A percentile compares a stretch with the other conserved stretches of the same genome.
Evolutionary conservation across 2,797 vertebrate genomes (phyloP).

Genomic region (Sebastes cheni): DNA sequence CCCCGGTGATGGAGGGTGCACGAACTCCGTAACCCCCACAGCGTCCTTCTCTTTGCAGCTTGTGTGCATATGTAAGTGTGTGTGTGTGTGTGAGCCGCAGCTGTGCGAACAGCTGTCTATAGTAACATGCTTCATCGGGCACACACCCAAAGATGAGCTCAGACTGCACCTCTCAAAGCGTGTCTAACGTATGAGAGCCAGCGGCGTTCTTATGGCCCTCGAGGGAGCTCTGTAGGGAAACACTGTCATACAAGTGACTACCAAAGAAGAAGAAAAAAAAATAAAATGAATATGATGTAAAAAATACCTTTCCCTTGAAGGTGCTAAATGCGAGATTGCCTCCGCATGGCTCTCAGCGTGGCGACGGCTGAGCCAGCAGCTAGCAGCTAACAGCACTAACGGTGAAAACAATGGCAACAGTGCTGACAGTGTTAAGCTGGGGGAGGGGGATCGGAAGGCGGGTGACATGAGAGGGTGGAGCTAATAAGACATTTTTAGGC

Average conservation of each 20-base stretch:
- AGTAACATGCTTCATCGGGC: slow-evolving; percentile 59
- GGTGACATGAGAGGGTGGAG: no score
- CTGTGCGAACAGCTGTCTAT: slow-evolving; percentile 75
- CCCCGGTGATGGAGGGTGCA: slow-evolving; percentile 50
- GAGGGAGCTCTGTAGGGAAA: slow-evolving; percentile 18
- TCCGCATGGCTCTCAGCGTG: no score
- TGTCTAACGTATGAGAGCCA: slow-evolving; percentile 30
- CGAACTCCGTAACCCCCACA: slow-evolving; percentile 61
- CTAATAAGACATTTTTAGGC: no score
- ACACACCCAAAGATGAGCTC: slow-evolving; percentile 46
- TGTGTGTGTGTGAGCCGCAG: slow-evolving; percentile 45
- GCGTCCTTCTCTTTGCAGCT: slow-evolving; percentile 18
- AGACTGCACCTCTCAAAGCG: slow-evolving; percentile 34
- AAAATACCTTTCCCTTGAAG: not conserved
- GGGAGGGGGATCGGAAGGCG: no score
- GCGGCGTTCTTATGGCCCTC: not conserved
- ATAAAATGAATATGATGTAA: not conserved
- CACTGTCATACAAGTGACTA: not conserved
- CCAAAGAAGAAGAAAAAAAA: slow-evolving; percentile 1
- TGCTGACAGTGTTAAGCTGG: no score
- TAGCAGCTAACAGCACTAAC: no score
- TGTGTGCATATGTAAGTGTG: slow-evolving; percentile 13
- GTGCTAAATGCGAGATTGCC: not conserved
- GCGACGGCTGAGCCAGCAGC: no score
- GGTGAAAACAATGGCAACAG: no score